Evolutionary conservation across 2,113 vertebrate genomes (phyloP), one percentile per base, ranked within the genome.

Genomic region (Leptodactylus fuscus): DNA sequence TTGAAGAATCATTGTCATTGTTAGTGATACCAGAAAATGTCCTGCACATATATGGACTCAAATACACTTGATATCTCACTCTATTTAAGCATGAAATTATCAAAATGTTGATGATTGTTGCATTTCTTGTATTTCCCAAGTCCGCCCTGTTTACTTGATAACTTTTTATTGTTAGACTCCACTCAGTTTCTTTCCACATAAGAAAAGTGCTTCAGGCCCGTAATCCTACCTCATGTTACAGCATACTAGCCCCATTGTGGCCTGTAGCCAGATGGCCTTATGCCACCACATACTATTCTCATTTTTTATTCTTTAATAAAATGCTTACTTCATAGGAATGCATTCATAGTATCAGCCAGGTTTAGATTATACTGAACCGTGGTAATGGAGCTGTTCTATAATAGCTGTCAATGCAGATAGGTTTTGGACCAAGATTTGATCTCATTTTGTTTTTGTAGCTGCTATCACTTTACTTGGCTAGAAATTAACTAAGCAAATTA

Each of bases 291-390:
- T 78, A 85, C 55, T 78, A 24, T 78, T 67, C 38, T 60, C 24
- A 36, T 67, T 78, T 77, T 69, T 78, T 36, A 32, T 48, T 82
- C 27, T 62, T 62, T 83, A 55, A 71, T 55, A 85, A 55, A 55
- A 85, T 85, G 32, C 75, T 80, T 79, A 80, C 60, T 79, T 80
- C 83, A 80, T 44, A 29, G 48, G n/a, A 79, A 77, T 85, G 46
- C 60, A 70, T 79, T 78, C 58, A 69, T 65, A 85, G 79, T 67
- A 77, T 60, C 51, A 67, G 60, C 83, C 78, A 85, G 44, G 83
- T 70, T 79, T 80, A 27, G 32, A 71, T 85, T 71, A 85, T 79
- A 71, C 32, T 38, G 16, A 29, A 55, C 41, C 70, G 34, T 38
- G 48, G 83, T 79, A 58, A 70, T 77, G 62, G 51, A 85, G 76